phyloP scores from a whole-genome alignment of 1,140 invertebrate species.

The Lordiphosa clarofinis region DNA sequence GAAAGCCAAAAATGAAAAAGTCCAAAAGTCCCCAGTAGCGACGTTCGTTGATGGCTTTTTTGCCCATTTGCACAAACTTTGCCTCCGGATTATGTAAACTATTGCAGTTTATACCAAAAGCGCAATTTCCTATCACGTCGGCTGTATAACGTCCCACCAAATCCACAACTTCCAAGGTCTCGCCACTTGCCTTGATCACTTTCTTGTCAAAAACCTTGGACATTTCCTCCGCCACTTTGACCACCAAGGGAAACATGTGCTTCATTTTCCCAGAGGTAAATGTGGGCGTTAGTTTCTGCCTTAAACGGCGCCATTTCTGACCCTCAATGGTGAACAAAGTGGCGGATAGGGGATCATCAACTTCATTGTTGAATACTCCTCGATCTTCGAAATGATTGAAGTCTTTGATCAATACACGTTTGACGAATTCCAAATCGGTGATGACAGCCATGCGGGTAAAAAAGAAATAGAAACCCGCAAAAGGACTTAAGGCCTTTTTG shows the following conservation, averaged over 20 bases:
- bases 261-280: conserved; percentile 83
- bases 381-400: conserved; percentile 81
- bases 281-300: conserved; percentile 81
- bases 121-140: conserved; percentile 67
- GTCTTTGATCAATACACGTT: conserved; percentile 83
- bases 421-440: conserved; percentile 82
- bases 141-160: conserved; percentile 74
- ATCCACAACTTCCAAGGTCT: conserved; percentile 64
- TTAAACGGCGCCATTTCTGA: conserved; percentile 81
- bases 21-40: conserved; percentile 9
- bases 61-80: conserved; percentile 75
- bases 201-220: conserved; percentile 52
- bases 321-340: conserved; percentile 80
- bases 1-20: conserved; percentile 22
- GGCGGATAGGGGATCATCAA: conserved; percentile 80
- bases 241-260: conserved; percentile 80
- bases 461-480: conserved; percentile 60
- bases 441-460: conserved; percentile 39
- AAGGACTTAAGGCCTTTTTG: conserved; percentile 33
- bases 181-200: background rate
- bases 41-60: conserved; percentile 2
- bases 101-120: conserved; percentile 80
- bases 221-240: conserved; percentile 68
- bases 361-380: conserved; percentile 78
- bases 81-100: conserved; percentile 71